Conservation (phyloP, 2,113 vertebrate genomes). For the Xiphorhynchus elegans region DNA sequence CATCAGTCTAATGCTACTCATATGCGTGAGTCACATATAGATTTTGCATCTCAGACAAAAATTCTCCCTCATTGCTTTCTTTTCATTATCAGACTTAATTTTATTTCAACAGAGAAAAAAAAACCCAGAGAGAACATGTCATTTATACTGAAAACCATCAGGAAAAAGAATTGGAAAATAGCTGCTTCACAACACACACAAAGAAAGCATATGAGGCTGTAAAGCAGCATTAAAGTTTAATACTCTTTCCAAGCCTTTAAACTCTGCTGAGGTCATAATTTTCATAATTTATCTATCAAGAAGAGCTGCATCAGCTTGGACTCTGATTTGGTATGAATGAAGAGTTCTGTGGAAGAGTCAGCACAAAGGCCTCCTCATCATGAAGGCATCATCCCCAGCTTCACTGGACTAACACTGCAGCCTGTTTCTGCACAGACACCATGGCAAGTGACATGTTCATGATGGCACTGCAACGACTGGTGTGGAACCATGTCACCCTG, state of each 20-base stretch:
- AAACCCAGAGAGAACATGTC: not conserved
- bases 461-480: not conserved
- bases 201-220: not conserved
- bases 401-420: not conserved
- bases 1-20: not conserved
- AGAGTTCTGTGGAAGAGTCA: not conserved
- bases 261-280: not conserved
- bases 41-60: not conserved
- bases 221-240: not conserved
- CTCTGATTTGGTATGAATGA: not conserved
- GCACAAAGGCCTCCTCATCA: not conserved
- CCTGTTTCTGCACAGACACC: not conserved
- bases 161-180: not conserved
- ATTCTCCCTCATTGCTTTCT: not conserved
- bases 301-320: not conserved
- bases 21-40: not conserved
- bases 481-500: not conserved
- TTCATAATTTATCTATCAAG: not conserved
- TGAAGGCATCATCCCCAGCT: not conserved
- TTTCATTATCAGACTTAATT: not conserved
- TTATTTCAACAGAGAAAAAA: not conserved
- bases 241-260: not conserved
- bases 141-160: not conserved
- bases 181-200: not conserved
- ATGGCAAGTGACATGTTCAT: rapidly evolving